phyloP scores from a whole-genome alignment of 2,797 vertebrate species.

The Halcyon smyrnensis region DNA sequence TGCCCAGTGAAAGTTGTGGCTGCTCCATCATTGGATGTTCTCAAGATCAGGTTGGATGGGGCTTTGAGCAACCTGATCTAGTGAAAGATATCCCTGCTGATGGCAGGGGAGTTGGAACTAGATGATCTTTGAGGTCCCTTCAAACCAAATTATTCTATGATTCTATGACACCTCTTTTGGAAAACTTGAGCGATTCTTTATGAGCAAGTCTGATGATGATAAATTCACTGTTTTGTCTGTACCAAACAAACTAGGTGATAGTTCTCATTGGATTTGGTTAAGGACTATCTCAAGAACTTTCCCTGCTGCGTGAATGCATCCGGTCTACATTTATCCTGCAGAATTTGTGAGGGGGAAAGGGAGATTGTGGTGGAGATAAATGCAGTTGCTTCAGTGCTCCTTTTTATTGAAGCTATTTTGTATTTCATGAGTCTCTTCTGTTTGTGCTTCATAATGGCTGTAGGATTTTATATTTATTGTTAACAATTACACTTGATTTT shows the following conservation, averaged over 20 bases:
- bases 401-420: conserved; percentile 29
- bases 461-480: conserved; percentile 28
- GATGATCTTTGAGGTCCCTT: no score
- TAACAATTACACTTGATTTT: not conserved
- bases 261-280: not conserved
- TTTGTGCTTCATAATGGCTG: not conserved
- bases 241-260: not conserved
- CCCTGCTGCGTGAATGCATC: not conserved
- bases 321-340: not conserved
- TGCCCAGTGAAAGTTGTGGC: no score
- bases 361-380: not conserved
- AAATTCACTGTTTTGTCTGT: not conserved
- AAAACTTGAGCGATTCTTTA: not conserved
- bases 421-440: not conserved
- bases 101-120: no score
- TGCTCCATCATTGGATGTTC: no score
- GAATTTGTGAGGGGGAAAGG: not conserved
- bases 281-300: not conserved
- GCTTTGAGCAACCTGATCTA: no score
- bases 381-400: not conserved
- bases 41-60: no score
- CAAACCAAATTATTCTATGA: no score
- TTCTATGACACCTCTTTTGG: not conserved
- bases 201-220: not conserved
- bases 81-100: no score